Percentiles rank a stretch among this genome's conserved stretches.
These are phyloP conservation scores for Lucilia cuprina DNA, from an alignment of 1,140 invertebrate genomes.

Conservation along the genomic window DNA sequence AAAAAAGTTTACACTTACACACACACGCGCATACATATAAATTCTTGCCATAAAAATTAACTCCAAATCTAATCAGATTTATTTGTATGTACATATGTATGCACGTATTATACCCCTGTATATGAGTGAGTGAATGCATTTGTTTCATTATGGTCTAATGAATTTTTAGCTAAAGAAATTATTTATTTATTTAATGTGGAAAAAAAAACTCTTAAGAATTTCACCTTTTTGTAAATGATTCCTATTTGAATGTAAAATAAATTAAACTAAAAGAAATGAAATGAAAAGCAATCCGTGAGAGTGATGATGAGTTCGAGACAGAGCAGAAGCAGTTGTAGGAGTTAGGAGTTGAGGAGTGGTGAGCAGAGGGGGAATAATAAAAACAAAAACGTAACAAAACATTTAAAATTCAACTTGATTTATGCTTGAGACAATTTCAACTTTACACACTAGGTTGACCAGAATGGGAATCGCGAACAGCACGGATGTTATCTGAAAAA, in stretches of 20 bases:
- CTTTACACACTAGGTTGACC: conserved; percentile 32
- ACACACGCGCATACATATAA: no score
- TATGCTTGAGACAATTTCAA: conserved; percentile 28
- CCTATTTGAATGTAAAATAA: conserved; percentile 28
- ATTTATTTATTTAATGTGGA: neutral
- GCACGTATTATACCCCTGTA: no score
- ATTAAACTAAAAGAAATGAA: neutral
- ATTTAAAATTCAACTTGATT: conserved; percentile 29
- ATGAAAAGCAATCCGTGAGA: neutral
- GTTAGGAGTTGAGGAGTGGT: neutral
- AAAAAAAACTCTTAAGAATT: conserved; percentile 13
- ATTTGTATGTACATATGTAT: no score
- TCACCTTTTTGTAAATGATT: conserved; percentile 26
- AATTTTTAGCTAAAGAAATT: neutral
- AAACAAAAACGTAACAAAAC: conserved; percentile 16
- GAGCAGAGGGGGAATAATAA: neutral
- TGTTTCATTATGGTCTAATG: neutral
- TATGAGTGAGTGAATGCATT: no score
- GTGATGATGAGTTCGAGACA: neutral
- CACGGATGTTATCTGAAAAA: conserved; percentile 34
- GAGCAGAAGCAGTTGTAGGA: neutral
- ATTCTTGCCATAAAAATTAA: neutral
- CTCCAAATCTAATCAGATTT: neutral
- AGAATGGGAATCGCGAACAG: conserved; percentile 30
- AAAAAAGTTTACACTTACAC: no score